These are phyloP conservation scores for Microplitis demolitor DNA, from an alignment of 1,140 invertebrate species.

Conservation along the genomic window DNA sequence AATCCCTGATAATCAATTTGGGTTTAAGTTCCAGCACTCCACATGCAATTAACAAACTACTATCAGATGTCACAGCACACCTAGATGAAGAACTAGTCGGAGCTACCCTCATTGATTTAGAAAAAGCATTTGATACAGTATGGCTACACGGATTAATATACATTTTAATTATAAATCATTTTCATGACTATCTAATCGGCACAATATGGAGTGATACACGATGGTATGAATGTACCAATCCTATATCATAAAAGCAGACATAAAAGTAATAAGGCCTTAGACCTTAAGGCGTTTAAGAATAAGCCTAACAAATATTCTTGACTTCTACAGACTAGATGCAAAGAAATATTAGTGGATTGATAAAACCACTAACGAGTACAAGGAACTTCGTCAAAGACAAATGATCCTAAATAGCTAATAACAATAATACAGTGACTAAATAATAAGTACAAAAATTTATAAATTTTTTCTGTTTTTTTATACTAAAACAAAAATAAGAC, in stretches of 20 bases:
- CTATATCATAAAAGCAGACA: background rate
- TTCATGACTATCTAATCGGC: constrained; percentile 10
- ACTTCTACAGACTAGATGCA: too few relatives aligned
- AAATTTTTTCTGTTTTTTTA: background rate
- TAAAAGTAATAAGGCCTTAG: too few relatives aligned
- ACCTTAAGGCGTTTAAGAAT: too few relatives aligned
- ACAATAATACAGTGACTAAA: too few relatives aligned
- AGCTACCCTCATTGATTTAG: constrained; percentile 16
- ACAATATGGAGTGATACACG: constrained; percentile 11
- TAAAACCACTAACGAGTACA: too few relatives aligned
- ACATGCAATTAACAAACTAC: constrained; percentile 25
- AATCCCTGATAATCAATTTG: constrained; percentile 18
- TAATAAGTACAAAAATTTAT: background rate
- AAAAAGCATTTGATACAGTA: constrained; percentile 30
- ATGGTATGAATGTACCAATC: constrained; percentile 4
- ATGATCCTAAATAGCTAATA: too few relatives aligned
- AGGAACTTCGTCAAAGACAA: too few relatives aligned
- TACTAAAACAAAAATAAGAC: background rate
- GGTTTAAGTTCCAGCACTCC: constrained; percentile 9
- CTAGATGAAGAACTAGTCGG: constrained; percentile 5
- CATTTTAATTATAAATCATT: constrained; percentile 27
- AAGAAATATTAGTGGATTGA: too few relatives aligned
- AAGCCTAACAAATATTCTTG: too few relatives aligned
- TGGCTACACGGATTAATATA: constrained; percentile 33
- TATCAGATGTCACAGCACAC: constrained; percentile 10